Evolutionary conservation across 2,888 invertebrate species (phyloP).

Genomic region (Taphrorychus bicolor): DNA sequence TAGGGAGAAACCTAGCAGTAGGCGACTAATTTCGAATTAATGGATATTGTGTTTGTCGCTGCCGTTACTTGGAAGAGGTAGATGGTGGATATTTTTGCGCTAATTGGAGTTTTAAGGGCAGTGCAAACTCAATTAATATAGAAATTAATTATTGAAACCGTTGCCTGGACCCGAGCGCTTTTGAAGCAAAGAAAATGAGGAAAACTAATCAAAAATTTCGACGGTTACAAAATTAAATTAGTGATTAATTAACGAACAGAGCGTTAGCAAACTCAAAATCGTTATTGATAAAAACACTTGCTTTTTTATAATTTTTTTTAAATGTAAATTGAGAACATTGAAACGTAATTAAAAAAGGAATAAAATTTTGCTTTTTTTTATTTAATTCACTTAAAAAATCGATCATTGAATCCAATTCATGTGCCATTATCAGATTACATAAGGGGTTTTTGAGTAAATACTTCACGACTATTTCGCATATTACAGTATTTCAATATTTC

Average conservation of each 20-base stretch:
- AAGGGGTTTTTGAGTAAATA: too few relatives aligned
- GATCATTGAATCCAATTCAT: too few relatives aligned
- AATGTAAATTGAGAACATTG: too few relatives aligned
- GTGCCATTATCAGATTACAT: too few relatives aligned
- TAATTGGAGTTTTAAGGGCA: not conserved
- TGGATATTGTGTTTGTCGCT: not conserved
- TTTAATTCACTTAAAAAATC: too few relatives aligned
- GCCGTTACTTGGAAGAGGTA: too few relatives aligned
- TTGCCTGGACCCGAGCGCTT: not conserved
- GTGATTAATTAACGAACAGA: not conserved
- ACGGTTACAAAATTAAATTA: not conserved
- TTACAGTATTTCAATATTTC: too few relatives aligned
- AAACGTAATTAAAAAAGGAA: too few relatives aligned
- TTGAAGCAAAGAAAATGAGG: not conserved
- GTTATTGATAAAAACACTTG: not conserved
- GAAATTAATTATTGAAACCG: not conserved
- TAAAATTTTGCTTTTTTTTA: too few relatives aligned
- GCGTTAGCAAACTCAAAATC: not conserved
- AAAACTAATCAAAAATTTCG: not conserved
- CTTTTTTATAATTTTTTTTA: too few relatives aligned
- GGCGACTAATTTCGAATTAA: slow-evolving; percentile 19
- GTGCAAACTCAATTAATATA: not conserved
- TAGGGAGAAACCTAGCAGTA: slow-evolving; percentile 15
- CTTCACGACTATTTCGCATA: too few relatives aligned
- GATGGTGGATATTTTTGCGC: too few relatives aligned